Evolutionary conservation across 2,888 invertebrate species (phyloP), one percentile per base, ranked within the genome.

Genomic region (Odiellus spinosus): DNA sequence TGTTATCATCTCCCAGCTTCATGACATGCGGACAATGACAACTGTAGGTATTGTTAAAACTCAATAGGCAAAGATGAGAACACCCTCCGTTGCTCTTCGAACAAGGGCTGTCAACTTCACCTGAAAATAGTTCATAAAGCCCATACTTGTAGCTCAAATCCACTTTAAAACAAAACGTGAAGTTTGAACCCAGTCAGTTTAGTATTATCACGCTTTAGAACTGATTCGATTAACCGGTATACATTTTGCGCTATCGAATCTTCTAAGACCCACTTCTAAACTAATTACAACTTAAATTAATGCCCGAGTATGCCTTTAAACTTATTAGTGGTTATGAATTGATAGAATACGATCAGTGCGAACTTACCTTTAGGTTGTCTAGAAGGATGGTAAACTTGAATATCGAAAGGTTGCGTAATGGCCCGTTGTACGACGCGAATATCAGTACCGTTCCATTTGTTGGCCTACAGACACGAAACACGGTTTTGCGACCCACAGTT

Each of bases 1-100:
- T 68, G 47, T 73, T 69, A 63, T 85, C 79, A 0, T 63, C 54
- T 47, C 73, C 73, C 21, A 88, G 69, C 38, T 80, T 76, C 82
- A 84, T 86, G 44, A 87, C 76, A 68, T 88, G 86, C 17, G 86
- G 86, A 63, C 86, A 87, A 53, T 82, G 83, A 67, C 87, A 87
- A 54, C 71, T 73, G 58, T 73, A 77, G 8, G 71, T 73, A 19
- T 67, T 65, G 54, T 78, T 74, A 12, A 75, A 70, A 61, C 77
- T 78, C 43, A 85, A 63, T 48, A 87, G 70, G 63, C 86, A 84
- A 44, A 85, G 72, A 70, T 85, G 86, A 36, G 84, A 81, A 63
- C 85, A 84, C 55, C 76, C 77, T 17, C 80, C 83, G 65, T 82
- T 80, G 60, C 74, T 71, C 0, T 59, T 63, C 1, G 70, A 76